These are phyloP conservation scores for Parazoanthus darwini DNA, from an alignment of 92 coral and sea anemone species.

Conservation along the genomic window DNA sequence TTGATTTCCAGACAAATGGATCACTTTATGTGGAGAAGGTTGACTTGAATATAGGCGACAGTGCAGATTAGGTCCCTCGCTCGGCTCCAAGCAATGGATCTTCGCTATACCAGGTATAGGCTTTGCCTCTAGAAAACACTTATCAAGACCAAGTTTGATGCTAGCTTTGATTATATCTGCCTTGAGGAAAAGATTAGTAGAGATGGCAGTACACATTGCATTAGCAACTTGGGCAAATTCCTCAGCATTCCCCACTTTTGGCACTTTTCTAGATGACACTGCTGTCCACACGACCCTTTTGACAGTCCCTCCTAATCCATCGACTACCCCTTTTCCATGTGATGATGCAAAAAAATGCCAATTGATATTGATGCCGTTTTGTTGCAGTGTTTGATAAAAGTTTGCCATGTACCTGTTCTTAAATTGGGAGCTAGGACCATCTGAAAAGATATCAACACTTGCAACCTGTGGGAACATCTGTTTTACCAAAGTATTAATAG, in stretches of 20 bases:
- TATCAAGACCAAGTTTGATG: slow-evolving; percentile 34
- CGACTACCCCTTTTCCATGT: slow-evolving; percentile 66
- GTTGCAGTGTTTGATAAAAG: slow-evolving; percentile 42
- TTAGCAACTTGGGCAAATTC: slow-evolving; percentile 48
- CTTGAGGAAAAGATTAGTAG: slow-evolving; percentile 43
- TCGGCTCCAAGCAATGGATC: slow-evolving; percentile 55
- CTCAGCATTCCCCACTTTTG: slow-evolving; percentile 46
- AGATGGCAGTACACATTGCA: slow-evolving; percentile 41
- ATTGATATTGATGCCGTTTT: slow-evolving; percentile 32
- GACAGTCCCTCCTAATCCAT: slow-evolving; percentile 63
- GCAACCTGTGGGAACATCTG: slow-evolving; percentile 40
- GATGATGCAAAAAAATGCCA: slow-evolving; percentile 58
- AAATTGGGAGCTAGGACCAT: slow-evolving; percentile 66
- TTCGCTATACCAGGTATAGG: slow-evolving; percentile 48
- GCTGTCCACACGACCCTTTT: slow-evolving; percentile 64
- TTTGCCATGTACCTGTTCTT: slow-evolving; percentile 57
- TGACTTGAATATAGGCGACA: slow-evolving; percentile 50
- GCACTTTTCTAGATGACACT: slow-evolving; percentile 58
- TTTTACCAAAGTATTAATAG: neutral
- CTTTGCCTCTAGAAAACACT: slow-evolving; percentile 49
- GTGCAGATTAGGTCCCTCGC: slow-evolving; percentile 12
- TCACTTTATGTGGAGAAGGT: slow-evolving; percentile 18
- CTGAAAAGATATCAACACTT: slow-evolving; percentile 53
- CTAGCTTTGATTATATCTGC: slow-evolving; percentile 39
- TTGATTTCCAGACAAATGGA: neutral